Evolutionary conservation across 2,888 invertebrate genomes (phyloP).

Genomic region (Drosophila birchii): DNA sequence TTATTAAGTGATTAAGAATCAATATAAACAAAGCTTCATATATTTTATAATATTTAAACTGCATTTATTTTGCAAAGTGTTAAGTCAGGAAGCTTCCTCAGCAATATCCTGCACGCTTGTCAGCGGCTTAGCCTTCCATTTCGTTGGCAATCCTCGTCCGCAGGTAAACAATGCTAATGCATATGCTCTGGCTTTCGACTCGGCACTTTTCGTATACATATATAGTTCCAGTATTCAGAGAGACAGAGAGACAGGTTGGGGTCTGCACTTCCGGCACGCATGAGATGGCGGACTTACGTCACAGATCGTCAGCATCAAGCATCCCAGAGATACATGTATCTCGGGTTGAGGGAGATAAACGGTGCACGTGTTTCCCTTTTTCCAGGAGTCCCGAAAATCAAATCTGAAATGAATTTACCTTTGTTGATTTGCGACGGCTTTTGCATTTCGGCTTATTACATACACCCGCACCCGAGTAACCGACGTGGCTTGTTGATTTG

Average conservation of each 20-base stretch:
- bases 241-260: neutral
- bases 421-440: conserved; percentile 69
- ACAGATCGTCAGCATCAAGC: conserved; percentile 45
- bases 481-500: conserved; percentile 55
- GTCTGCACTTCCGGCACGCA: conserved; percentile 44
- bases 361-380: conserved; percentile 69
- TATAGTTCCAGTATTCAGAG: conserved; percentile 5
- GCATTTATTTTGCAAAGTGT: conserved; percentile 1
- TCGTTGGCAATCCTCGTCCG: conserved; percentile 50
- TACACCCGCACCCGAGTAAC: conserved; percentile 23
- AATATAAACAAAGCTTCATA: neutral
- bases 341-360: conserved; percentile 41
- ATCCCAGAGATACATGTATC: conserved; percentile 8
- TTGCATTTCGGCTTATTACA: conserved; percentile 64
- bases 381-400: conserved; percentile 50
- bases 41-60: neutral
- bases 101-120: conserved; percentile 74
- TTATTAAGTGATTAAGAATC: neutral
- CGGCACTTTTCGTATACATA: conserved; percentile 4
- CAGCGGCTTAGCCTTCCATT: conserved; percentile 34
- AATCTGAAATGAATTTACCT: conserved; percentile 76
- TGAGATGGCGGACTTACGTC: conserved; percentile 43
- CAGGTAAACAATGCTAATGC: conserved; percentile 76
- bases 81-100: neutral
- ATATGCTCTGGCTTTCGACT: conserved; percentile 48